Evolutionary conservation across 2,113 vertebrate genomes (phyloP).

Genomic region (Ammospiza nelsoni): DNA sequence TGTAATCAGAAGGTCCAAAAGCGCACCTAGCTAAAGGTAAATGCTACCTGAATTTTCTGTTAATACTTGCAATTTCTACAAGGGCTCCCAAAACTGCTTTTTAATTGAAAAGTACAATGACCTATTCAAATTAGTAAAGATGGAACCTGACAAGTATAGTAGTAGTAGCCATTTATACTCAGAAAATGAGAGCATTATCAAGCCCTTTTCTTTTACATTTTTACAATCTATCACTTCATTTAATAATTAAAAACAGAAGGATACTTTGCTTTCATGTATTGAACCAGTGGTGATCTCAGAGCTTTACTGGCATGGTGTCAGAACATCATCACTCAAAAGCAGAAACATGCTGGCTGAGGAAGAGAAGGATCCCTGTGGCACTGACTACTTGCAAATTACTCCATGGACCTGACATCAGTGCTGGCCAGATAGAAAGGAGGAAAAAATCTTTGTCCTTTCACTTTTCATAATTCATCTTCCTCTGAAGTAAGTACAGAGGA

Average conservation of each 20-base stretch:
- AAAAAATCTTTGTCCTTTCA: not conserved
- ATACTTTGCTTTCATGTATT: not conserved
- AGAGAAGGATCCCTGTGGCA: not conserved
- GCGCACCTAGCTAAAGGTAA: not conserved
- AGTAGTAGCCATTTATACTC: not conserved
- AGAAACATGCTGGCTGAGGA: not conserved
- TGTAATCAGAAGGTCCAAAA: not conserved
- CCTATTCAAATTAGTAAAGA: not conserved
- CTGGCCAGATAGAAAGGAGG: not conserved
- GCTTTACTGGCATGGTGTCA: not conserved
- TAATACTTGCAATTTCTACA: not conserved
- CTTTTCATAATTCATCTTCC: not conserved
- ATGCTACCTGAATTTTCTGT: not conserved
- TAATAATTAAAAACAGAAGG: not conserved
- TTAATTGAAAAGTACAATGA: not conserved
- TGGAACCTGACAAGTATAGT: not conserved
- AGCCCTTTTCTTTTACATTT: not conserved
- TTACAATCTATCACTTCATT: not conserved
- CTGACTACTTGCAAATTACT: not conserved
- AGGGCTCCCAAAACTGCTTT: not conserved
- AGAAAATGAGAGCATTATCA: not conserved
- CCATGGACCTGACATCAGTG: accelerated
- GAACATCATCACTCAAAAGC: not conserved
- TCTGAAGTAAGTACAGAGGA: not conserved
- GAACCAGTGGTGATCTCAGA: not conserved